A percentile compares a stretch with the other conserved stretches of the same genome.
Conservation (phyloP, 35 echinoderm and acorn worm species). For the Diadema setosum region DNA sequence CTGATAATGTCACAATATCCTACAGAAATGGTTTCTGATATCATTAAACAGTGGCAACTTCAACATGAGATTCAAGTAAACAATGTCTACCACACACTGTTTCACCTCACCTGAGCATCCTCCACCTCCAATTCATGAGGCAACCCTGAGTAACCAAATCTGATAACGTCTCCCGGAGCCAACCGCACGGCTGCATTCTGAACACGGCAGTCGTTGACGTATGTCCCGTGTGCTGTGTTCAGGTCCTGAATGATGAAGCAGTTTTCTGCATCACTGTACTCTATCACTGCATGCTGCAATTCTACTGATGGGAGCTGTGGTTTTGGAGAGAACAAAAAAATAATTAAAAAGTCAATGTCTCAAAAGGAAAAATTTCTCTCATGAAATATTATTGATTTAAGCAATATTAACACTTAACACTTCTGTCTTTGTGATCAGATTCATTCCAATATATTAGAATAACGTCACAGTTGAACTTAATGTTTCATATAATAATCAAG, state of each 20-base stretch:
- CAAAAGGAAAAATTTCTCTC: neutral
- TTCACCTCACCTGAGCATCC: constrained; percentile 49
- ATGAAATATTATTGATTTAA: no score
- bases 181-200: constrained; percentile 93
- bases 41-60: no score
- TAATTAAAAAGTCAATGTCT: neutral
- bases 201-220: constrained; percentile 95
- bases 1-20: no score
- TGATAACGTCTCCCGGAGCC: constrained; percentile 87
- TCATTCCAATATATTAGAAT: no score
- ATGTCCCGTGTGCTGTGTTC: constrained; percentile 90
- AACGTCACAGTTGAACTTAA: no score
- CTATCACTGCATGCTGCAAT: constrained; percentile 86
- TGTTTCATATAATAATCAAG: neutral
- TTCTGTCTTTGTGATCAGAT: no score
- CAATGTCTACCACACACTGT: no score
- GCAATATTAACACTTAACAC: no score
- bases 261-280: constrained; percentile 77
- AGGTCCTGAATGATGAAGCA: constrained; percentile 95
- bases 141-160: constrained; percentile 87
- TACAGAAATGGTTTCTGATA: no score
- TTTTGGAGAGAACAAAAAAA: neutral
- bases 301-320: constrained; percentile 67
- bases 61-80: no score
- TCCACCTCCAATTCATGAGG: constrained; percentile 88